A percentile compares a stretch with the other conserved stretches of the same genome.
These are phyloP conservation scores for Azorinus chamasolen DNA, from an alignment of 2,888 invertebrate species.

Conservation along the genomic window DNA sequence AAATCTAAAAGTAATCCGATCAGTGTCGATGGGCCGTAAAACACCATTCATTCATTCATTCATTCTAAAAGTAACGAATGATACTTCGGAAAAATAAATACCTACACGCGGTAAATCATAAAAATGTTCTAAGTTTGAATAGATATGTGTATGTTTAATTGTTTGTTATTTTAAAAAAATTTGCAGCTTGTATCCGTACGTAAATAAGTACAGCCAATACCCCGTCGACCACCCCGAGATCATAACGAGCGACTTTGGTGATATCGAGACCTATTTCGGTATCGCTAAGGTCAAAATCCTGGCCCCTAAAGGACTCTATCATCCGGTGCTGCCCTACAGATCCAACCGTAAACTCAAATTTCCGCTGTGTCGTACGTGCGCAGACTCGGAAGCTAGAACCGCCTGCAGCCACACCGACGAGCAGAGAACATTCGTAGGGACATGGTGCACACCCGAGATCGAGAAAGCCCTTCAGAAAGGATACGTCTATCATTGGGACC, in stretches of 20 bases:
- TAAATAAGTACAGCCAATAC: slow-evolving; percentile 66
- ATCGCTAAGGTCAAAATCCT: slow-evolving; percentile 70
- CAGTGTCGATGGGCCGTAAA: too few relatives aligned
- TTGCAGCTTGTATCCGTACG: slow-evolving; percentile 70
- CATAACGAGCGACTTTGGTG: slow-evolving; percentile 59
- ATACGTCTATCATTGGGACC: slow-evolving; percentile 81
- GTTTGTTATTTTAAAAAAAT: too few relatives aligned
- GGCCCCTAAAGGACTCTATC: slow-evolving; percentile 74
- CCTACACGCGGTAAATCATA: too few relatives aligned
- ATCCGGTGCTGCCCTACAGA: slow-evolving; percentile 78
- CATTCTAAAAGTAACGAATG: too few relatives aligned
- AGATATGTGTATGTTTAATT: too few relatives aligned
- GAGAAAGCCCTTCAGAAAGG: slow-evolving; percentile 78
- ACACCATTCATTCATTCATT: too few relatives aligned
- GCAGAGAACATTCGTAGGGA: slow-evolving; percentile 74
- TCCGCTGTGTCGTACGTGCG: slow-evolving; percentile 78
- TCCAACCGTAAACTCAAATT: slow-evolving; percentile 81
- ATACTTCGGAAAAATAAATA: too few relatives aligned
- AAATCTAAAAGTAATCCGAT: too few relatives aligned
- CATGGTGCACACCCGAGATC: slow-evolving; percentile 84
- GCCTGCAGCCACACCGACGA: slow-evolving; percentile 77
- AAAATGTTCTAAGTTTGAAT: too few relatives aligned
- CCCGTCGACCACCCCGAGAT: slow-evolving; percentile 72
- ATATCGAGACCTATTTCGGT: slow-evolving; percentile 66
- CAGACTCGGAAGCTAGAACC: slow-evolving; percentile 62